These are phyloP conservation scores for Sminthopsis crassicaudata DNA, from an alignment of 2,113 vertebrate species.

Conservation along the genomic window DNA sequence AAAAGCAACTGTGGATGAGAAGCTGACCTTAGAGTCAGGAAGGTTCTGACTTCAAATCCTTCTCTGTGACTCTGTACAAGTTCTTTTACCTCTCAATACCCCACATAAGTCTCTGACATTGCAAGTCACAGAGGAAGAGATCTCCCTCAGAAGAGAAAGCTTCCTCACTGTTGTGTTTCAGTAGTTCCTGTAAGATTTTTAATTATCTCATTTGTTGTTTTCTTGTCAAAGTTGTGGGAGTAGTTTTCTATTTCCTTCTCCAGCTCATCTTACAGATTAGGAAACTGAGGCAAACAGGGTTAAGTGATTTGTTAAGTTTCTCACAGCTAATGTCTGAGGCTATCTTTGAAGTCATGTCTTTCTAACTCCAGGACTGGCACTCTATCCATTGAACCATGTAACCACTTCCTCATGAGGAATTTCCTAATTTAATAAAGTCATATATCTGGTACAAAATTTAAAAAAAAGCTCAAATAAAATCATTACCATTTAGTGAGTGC, in stretches of 20 bases:
- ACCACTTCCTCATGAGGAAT: not conserved
- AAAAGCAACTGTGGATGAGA: too few relatives aligned
- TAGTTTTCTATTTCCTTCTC: too few relatives aligned
- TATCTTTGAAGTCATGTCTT: not conserved
- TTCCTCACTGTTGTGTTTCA: not conserved
- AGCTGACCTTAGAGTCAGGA: too few relatives aligned
- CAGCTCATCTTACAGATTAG: too few relatives aligned
- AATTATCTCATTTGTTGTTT: not conserved
- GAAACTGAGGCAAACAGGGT: too few relatives aligned
- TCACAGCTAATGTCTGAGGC: too few relatives aligned
- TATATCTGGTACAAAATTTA: not conserved
- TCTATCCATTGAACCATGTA: not conserved
- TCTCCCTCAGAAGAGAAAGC: not conserved
- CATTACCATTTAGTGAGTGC: not conserved
- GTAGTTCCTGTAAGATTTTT: not conserved
- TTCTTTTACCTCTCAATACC: not conserved
- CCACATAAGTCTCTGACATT: not conserved
- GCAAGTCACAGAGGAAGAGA: not conserved
- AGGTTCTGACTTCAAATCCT: too few relatives aligned
- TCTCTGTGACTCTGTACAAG: not conserved
- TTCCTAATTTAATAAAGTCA: not conserved
- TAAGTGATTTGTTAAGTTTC: too few relatives aligned
- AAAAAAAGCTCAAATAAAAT: not conserved
- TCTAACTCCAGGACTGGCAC: not conserved
- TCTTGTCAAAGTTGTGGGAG: too few relatives aligned